A percentile compares a stretch with the other conserved stretches of the same genome.
Conservation (phyloP, 2,888 invertebrate genomes). For the Empis stercorea region DNA sequence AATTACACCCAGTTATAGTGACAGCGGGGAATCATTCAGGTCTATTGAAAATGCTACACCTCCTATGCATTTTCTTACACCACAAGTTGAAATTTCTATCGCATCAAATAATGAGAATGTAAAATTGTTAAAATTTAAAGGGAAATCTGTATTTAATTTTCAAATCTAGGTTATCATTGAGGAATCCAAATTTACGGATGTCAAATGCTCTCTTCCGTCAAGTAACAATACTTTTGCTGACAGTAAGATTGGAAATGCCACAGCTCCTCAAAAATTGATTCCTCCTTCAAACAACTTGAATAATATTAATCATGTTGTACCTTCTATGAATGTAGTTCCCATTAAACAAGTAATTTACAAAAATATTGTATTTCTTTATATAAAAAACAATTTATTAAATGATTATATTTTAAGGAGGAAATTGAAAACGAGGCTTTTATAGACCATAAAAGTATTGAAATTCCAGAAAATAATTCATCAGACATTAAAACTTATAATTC, state of each 20-base stretch:
- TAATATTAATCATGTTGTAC: constrained; percentile 42
- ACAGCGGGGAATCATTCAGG: constrained; percentile 71
- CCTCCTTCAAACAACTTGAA: constrained; percentile 13
- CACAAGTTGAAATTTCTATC: constrained; percentile 84
- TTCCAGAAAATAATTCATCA: too few species aligned
- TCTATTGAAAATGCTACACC: constrained; percentile 80
- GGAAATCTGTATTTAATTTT: not conserved
- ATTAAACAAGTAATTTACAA: constrained; percentile 53
- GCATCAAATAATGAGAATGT: constrained; percentile 60
- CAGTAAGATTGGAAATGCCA: constrained; percentile 62
- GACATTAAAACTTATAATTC: too few species aligned
- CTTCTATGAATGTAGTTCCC: constrained; percentile 74
- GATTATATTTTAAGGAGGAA: not conserved
- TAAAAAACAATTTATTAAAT: not conserved
- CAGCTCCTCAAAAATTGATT: constrained; percentile 45
- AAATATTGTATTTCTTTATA: constrained; percentile 1
- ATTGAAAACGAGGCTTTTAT: not conserved
- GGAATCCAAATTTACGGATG: constrained; percentile 38
- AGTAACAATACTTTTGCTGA: too few species aligned
- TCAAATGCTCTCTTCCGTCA: constrained; percentile 16
- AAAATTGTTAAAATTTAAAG: constrained; percentile 15
- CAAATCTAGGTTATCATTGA: too few species aligned
- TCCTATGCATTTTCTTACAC: constrained; percentile 82
- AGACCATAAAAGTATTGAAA: not conserved
- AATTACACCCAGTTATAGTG: constrained; percentile 58